Conservation (phyloP, 2,888 invertebrate species). For the Lithophane leautieri region DNA sequence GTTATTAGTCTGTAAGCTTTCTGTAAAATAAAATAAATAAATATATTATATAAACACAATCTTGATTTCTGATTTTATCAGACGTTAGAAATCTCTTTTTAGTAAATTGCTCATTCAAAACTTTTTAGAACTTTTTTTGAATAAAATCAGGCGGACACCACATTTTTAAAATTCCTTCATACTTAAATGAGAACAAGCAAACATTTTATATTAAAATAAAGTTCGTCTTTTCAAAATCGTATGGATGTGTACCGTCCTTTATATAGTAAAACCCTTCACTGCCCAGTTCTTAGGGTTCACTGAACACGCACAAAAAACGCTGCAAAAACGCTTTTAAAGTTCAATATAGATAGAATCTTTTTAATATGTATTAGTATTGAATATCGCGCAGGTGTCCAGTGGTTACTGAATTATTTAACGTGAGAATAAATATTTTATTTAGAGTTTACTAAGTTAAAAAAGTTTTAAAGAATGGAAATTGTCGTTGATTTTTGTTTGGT, state of each 20-base stretch:
- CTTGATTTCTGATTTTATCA: neutral
- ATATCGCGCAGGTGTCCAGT: slow-evolving; percentile 44
- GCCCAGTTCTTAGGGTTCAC: slow-evolving; percentile 42
- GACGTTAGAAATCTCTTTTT: neutral
- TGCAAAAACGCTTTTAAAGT: slow-evolving; percentile 60
- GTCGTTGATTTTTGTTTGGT: neutral
- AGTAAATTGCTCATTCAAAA: neutral
- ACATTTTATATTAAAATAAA: neutral
- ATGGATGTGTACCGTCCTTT: slow-evolving; percentile 42
- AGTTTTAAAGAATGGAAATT: slow-evolving; percentile 11
- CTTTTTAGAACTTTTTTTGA: neutral
- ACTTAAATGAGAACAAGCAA: neutral
- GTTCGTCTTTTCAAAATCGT: neutral
- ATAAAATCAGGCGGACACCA: neutral
- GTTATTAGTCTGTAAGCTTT: too few relatives aligned
- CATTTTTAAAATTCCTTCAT: neutral
- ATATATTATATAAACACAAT: too few relatives aligned
- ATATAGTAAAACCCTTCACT: slow-evolving; percentile 46
- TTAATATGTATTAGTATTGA: slow-evolving; percentile 58
- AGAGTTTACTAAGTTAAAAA: slow-evolving; percentile 20
- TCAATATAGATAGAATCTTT: slow-evolving; percentile 53
- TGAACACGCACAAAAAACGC: slow-evolving; percentile 55
- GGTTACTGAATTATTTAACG: slow-evolving; percentile 59
- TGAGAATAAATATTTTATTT: slow-evolving; percentile 39
- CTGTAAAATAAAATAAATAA: too few relatives aligned